These are phyloP conservation scores for Drosophila paranaensis DNA, from an alignment of 2,888 invertebrate species.

Conservation along the genomic window DNA sequence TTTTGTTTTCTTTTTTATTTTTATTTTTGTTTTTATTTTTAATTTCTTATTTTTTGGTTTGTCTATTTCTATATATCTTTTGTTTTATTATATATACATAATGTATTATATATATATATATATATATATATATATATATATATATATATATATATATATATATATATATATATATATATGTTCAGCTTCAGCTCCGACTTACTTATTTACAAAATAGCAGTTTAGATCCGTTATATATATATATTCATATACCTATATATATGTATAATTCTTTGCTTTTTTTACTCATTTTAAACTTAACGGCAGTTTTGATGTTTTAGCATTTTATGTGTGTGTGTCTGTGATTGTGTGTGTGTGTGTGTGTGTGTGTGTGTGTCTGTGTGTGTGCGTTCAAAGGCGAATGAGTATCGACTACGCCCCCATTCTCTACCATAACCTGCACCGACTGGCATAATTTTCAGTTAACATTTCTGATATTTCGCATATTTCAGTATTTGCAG, in stretches of 20 bases:
- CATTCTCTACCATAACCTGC: background rate
- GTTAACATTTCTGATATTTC: conserved; percentile 12
- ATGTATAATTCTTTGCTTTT: conserved; percentile 59
- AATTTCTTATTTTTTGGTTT: conserved; percentile 25
- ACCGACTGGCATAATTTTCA: background rate
- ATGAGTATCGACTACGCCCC: conserved; percentile 18
- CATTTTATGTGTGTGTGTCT: conserved; percentile 46
- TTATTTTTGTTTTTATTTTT: too few relatives aligned
- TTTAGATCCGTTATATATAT: conserved; percentile 60
- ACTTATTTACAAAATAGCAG: conserved; percentile 77
- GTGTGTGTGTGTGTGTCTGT: conserved; percentile 13
- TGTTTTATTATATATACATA: too few relatives aligned
- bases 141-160: background rate
- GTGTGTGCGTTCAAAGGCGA: conserved; percentile 25
- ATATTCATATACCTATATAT: conserved; percentile 39
- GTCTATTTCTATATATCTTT: conserved; percentile 61
- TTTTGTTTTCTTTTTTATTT: conserved; percentile 20
- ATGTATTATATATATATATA: conserved; percentile 21
- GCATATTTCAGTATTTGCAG: background rate
- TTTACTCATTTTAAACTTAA: conserved; percentile 71
- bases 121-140: background rate
- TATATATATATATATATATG: conserved; percentile 30
- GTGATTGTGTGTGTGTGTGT: conserved; percentile 17
- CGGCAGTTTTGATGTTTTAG: conserved; percentile 79
- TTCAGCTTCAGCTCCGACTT: conserved; percentile 73